These are phyloP conservation scores for Betta splendens DNA, from an alignment of 2,797 vertebrate species.

Conservation along the genomic window DNA sequence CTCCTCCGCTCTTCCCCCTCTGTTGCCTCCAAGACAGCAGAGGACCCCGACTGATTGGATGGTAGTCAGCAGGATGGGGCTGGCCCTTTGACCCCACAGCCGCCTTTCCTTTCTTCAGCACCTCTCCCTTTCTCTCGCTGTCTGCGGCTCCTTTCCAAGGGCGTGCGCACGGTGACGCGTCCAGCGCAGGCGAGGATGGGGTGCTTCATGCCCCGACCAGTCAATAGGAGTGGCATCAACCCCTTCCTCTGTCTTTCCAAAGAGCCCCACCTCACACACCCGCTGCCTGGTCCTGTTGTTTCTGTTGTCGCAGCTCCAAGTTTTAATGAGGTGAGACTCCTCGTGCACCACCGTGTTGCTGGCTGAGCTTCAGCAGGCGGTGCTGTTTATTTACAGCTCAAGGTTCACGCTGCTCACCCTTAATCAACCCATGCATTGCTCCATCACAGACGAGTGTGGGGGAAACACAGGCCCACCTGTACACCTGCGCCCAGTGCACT, in stretches of 20 bases:
- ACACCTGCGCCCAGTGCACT: conserved; percentile 21
- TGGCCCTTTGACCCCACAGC: conserved; percentile 74
- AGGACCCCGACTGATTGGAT: conserved; percentile 75
- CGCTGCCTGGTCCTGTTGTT: conserved; percentile 75
- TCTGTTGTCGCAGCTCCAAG: conserved; percentile 67
- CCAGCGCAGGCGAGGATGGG: conserved; percentile 27
- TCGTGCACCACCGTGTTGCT: conserved; percentile 47
- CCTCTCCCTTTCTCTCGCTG: conserved; percentile 38
- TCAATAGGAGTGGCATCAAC: conserved; percentile 19
- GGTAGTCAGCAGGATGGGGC: conserved; percentile 76
- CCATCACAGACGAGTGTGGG: conserved; percentile 33
- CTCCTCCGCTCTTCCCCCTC: conserved; percentile 44
- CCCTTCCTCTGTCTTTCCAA: conserved; percentile 21
- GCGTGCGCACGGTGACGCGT: conserved; percentile 39
- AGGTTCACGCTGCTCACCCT: conserved; percentile 46
- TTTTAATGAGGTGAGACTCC: conserved; percentile 76
- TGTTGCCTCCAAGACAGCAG: conserved; percentile 70
- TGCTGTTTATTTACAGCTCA: conserved; percentile 64
- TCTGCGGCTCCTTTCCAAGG: conserved; percentile 61
- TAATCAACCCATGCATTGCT: conserved; percentile 43
- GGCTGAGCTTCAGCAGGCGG: conserved; percentile 52
- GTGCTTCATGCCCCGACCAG: conserved; percentile 39
- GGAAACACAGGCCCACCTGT: conserved; percentile 52
- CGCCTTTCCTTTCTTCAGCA: conserved; percentile 39
- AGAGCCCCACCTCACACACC: conserved; percentile 40